A percentile compares a stretch with the other conserved stretches of the same genome.
These are phyloP conservation scores for Motacilla tschutschensis DNA, from an alignment of 2,113 vertebrate species.

Conservation along the genomic window DNA sequence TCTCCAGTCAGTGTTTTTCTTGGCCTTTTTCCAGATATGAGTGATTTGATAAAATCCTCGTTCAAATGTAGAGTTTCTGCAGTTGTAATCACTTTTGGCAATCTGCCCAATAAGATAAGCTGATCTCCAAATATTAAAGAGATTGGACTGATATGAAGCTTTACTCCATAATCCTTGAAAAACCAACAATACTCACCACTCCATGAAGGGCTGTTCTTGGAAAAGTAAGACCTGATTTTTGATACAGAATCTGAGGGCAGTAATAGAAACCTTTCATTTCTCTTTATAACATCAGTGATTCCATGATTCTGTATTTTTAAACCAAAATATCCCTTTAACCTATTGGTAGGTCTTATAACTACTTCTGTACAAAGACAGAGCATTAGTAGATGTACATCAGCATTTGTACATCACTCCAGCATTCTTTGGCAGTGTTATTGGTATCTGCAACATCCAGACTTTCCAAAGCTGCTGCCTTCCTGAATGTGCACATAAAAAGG, in stretches of 20 bases:
- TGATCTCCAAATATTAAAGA: conserved; percentile 36
- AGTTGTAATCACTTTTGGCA: conserved; percentile 15
- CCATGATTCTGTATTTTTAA: not conserved
- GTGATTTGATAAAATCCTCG: conserved; percentile 26
- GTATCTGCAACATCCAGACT: conserved; percentile 2
- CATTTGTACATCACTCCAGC: not conserved
- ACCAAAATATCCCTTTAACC: not conserved
- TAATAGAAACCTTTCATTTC: not conserved
- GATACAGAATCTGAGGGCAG: not conserved
- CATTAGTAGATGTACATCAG: not conserved
- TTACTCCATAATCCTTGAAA: conserved; percentile 19
- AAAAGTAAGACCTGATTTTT: conserved; percentile 14
- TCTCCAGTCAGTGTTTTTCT: conserved; percentile 7
- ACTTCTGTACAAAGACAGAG: not conserved
- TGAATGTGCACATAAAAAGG: not conserved
- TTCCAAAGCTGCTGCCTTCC: conserved; percentile 17
- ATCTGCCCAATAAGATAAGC: conserved; percentile 24
- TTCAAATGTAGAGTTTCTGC: conserved; percentile 23
- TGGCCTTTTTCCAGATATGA: conserved; percentile 24
- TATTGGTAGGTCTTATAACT: not conserved
- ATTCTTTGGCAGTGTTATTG: conserved; percentile 13
- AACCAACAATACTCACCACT: not conserved
- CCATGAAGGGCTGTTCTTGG: not conserved
- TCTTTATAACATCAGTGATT: not conserved
- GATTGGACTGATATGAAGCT: not conserved